Evolutionary conservation across 1,140 invertebrate genomes (phyloP), one percentile per base, ranked within the genome.

Genomic region (Drosophila subpulchrella): DNA sequence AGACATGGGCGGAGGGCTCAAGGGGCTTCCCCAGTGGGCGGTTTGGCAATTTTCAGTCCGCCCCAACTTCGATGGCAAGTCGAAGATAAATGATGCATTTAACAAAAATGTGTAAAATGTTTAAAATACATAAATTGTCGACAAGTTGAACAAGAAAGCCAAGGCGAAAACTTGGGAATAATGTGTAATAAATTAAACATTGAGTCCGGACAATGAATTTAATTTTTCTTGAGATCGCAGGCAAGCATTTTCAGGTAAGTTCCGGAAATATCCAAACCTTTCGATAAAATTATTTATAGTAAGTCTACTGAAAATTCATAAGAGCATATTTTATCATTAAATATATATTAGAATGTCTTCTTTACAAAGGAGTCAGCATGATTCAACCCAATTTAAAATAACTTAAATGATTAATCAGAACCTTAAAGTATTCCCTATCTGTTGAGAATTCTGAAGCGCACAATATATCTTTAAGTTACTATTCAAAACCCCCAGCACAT

Each of bases 71-170:
- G 63, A 27, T 54, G 65, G 70, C 63, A 41, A 59, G 53, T 62
- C 34, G 58, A 86, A 86, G 78, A 86, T 86, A 86, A 86, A 86
- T 88, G 83, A 82, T 82, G 83, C 75, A 82, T 88, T 86, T 82
- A 82, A 82, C 75, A 82, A 82, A 75, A 75, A 82, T 84, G 83
- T 86, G 78, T 86, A 88, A 82, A 88, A 86, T 65, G 70, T 65
- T 75, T 65, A 54, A 82, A 82, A 81, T 82, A 76, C 82, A 88
- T 88, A 88, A 82, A 82, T 88, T 79, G 66, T 73, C 78, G 67
- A 71, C 78, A 76, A 65, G 61, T 46, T 67, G 32, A 62, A 62
- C n/a, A 5, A 41, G 0, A 36, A 17, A 39, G 6, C 5, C n/a
- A 17, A 32, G 6, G 1, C n/a, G 15, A 51, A 51, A 34, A 41